Base-by-base conservation (phyloP, 2,888 invertebrate genomes). In the Xanthia togata region DNA sequence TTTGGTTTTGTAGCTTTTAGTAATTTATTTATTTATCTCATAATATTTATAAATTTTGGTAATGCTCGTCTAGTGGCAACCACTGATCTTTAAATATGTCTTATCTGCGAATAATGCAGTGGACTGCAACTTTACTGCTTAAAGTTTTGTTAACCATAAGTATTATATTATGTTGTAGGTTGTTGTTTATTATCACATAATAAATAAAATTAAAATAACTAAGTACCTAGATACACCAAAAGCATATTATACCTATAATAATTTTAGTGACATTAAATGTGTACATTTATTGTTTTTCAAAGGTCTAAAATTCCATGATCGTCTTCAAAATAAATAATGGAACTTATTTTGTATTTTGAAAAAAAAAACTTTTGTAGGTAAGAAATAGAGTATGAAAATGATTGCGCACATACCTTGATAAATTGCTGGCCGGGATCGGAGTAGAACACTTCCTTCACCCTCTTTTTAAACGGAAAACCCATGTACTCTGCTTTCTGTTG, bases 391-490 rank as follows among this genome's bases (percentile, higher is more conserved):
- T 31, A 50, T 3, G 11, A n/a, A 53, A 69, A 57, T n/a, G 0
- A 70, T 63, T 44, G 50, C 31, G 17, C 17, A 50, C 81, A 62
- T 77, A 83, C 89, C 84, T 68, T 88, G 71, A 89, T 86, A 17
- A 91, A 79, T 87, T 92, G 90, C 79, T 93, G 93, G 9, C 86
- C 85, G 14, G 94, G 91, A 78, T 94, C 93, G 0, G 93, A 89
- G 80, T 90, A 95, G 82, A 96, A 96, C 2, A 92, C 80, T 86
- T 94, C 92, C 79, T 95, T 96, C 0, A 94, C 93, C 64, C 95
- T 90, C 79, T 95, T 95, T 76, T 90, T 93, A 68, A 95, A 95
- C 0, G 94, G 95, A 60, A 94, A 79, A 12, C 90, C 91, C 84
- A 90, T 90, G 72, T 93, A 95, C 2, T 95, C 92, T 4, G 90